Percentiles rank a stretch among this genome's conserved stretches.
These are phyloP conservation scores for Scyliorhinus canicula DNA, from an alignment of 2,797 vertebrate species.

Conservation along the genomic window DNA sequence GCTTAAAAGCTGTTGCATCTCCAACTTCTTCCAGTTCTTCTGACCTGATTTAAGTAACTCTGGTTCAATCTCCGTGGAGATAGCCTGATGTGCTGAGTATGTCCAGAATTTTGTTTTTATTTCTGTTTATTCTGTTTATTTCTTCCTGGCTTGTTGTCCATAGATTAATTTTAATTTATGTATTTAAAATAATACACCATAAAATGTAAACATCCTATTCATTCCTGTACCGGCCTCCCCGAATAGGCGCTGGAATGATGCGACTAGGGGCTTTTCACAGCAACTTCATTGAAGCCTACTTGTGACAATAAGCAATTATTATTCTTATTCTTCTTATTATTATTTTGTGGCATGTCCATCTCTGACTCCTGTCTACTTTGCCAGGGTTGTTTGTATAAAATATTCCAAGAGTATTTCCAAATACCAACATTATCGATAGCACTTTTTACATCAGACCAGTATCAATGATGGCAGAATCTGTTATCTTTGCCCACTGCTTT, in stretches of 20 bases:
- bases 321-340: no score
- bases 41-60: neutral
- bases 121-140: no score
- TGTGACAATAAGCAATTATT: no score
- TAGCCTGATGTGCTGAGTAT: neutral
- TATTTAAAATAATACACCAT: neutral
- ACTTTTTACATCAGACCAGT: neutral
- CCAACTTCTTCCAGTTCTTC: neutral
- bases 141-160: neutral
- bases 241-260: no score
- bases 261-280: no score
- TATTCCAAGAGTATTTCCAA: neutral
- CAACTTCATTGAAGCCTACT: no score
- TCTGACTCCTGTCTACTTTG: neutral
- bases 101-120: neutral
- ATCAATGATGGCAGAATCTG: neutral
- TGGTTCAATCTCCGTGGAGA: neutral
- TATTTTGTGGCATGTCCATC: neutral
- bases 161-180: neutral
- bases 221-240: no score
- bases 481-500: neutral
- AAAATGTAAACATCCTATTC: neutral
- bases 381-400: neutral
- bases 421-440: neutral
- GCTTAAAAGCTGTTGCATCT: neutral